These are phyloP conservation scores for Coryphaenoides rupestris DNA, from an alignment of 2,113 vertebrate species.

Conservation along the genomic window DNA sequence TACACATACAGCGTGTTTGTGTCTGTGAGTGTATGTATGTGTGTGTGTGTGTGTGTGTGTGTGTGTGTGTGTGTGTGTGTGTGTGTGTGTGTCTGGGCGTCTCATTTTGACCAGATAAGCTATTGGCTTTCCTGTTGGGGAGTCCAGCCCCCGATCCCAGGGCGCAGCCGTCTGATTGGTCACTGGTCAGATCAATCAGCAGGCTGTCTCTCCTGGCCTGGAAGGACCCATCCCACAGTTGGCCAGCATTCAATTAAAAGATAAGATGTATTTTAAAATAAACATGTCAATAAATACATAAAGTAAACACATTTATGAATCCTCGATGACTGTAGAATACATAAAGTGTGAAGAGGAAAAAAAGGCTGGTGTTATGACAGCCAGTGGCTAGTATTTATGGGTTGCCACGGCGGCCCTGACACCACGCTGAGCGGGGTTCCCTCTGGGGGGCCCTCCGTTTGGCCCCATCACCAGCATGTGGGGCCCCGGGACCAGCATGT, in stretches of 20 bases:
- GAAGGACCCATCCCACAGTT: background rate
- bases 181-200: background rate
- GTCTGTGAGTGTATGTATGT: no score
- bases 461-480: slow-evolving; percentile 73
- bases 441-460: slow-evolving; percentile 75
- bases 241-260: background rate
- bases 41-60: no score
- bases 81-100: slow-evolving; percentile 24
- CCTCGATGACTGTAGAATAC: background rate
- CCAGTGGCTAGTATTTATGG: slow-evolving; percentile 79
- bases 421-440: slow-evolving; percentile 83
- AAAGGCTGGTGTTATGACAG: slow-evolving; percentile 47
- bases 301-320: background rate
- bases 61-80: no score
- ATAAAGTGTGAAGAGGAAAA: slow-evolving; percentile 49
- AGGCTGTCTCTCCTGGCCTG: slow-evolving; percentile 3
- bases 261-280: no score
- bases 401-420: slow-evolving; percentile 73
- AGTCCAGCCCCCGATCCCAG: background rate
- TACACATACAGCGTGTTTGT: no score
- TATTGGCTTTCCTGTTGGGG: slow-evolving; percentile 16
- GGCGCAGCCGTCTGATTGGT: no score
- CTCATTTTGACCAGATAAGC: slow-evolving; percentile 66
- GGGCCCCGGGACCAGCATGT: slow-evolving; percentile 57
- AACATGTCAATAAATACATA: no score